Conservation (phyloP, 2,888 invertebrate genomes). For the Acleris literana region DNA sequence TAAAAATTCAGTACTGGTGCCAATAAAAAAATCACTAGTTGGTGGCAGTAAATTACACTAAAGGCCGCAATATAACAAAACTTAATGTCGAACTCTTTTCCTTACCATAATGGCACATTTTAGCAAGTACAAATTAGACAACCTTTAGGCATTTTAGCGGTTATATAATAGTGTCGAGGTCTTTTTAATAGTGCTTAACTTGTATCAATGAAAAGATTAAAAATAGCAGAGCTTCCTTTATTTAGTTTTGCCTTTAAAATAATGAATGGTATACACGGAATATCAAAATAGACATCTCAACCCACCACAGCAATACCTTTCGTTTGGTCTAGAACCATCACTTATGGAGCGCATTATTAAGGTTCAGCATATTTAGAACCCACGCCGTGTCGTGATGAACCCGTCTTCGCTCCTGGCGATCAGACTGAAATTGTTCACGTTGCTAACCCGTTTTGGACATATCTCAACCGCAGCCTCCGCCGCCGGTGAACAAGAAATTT, state of each 20-base stretch:
- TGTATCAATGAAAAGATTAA: too few species aligned
- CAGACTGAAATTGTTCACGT: slow-evolving; percentile 62
- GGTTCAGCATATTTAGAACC: slow-evolving; percentile 31
- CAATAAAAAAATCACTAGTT: too few species aligned
- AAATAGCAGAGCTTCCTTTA: not conserved
- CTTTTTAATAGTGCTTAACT: too few species aligned
- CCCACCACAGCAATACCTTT: slow-evolving; percentile 9
- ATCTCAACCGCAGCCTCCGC: slow-evolving; percentile 52
- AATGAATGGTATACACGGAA: not conserved
- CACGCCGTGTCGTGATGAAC: slow-evolving; percentile 33
- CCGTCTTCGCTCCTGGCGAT: slow-evolving; percentile 47
- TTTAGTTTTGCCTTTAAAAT: not conserved
- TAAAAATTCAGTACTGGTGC: too few species aligned
- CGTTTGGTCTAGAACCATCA: slow-evolving; percentile 28
- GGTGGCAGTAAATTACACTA: too few species aligned
- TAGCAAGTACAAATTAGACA: too few species aligned
- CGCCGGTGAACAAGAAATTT: slow-evolving; percentile 32
- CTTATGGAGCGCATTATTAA: slow-evolving; percentile 28
- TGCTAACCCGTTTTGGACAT: slow-evolving; percentile 54
- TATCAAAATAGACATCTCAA: too few species aligned
- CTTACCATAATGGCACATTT: too few species aligned
- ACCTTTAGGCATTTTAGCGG: too few species aligned
- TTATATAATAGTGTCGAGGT: too few species aligned
- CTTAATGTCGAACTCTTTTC: too few species aligned
- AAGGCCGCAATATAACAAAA: too few species aligned